Evolutionary conservation across 2,113 vertebrate species (phyloP).

Genomic region (Vireo altiloquus): DNA sequence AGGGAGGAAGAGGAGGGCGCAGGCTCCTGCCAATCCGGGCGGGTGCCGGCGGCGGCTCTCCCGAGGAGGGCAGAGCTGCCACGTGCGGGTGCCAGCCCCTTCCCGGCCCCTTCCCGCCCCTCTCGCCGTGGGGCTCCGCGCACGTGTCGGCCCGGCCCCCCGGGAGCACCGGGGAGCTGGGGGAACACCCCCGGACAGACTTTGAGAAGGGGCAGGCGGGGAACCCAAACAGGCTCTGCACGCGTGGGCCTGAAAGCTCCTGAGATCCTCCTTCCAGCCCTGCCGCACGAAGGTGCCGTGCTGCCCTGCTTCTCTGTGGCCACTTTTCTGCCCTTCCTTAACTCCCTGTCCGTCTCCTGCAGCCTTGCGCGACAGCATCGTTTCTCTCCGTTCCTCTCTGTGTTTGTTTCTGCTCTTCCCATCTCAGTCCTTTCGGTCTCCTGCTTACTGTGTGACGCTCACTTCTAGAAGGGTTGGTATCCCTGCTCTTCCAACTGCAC

Average conservation of each 20-base stretch:
- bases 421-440: background rate
- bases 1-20: constrained; percentile 54
- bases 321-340: background rate
- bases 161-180: background rate
- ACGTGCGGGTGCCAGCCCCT: background rate
- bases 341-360: too few relatives aligned
- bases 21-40: constrained; percentile 27
- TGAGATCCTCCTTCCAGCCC: background rate
- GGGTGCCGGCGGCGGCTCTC: background rate
- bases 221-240: background rate
- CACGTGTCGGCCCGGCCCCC: background rate
- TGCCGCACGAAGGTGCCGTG: background rate
- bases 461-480: rapidly evolving
- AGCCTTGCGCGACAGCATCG: rapidly evolving
- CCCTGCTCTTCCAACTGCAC: background rate
- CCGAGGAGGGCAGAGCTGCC: background rate
- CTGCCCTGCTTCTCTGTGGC: too few relatives aligned
- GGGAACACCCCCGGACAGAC: background rate
- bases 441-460: background rate
- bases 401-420: background rate
- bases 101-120: background rate
- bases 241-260: background rate
- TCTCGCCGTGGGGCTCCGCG: background rate
- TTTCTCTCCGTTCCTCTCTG: background rate
- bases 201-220: background rate